Conservation (phyloP, 2,888 invertebrate genomes). For the Calameuta pallipes region DNA sequence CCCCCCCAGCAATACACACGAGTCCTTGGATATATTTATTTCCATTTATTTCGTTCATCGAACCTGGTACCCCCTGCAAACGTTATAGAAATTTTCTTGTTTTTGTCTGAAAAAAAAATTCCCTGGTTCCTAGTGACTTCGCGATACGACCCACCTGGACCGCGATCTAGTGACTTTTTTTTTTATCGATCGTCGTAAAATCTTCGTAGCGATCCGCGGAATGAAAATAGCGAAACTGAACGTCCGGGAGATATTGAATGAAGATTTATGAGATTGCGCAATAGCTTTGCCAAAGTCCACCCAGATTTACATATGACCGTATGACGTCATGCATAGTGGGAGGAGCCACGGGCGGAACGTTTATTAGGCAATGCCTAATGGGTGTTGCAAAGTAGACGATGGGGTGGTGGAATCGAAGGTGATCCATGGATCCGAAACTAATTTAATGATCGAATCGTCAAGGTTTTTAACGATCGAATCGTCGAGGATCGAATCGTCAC, state of each 20-base stretch:
- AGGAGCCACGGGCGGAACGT: background rate
- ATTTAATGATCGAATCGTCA: background rate
- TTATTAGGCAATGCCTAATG: background rate
- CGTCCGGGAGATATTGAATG: background rate
- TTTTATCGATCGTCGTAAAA: no score
- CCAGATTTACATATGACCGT: background rate
- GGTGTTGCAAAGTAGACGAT: background rate
- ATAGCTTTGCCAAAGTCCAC: background rate
- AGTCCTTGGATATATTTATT: constrained; percentile 42
- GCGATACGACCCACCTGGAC: no score
- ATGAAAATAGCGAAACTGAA: background rate
- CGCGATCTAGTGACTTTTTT: background rate
- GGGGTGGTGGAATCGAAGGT: background rate
- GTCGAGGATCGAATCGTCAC: no score
- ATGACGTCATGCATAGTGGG: background rate
- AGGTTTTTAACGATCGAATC: background rate
- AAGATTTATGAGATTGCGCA: no score
- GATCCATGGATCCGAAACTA: background rate
- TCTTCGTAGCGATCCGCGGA: background rate
- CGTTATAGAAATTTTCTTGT: background rate
- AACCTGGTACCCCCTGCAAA: background rate
- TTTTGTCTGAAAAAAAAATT: no score
- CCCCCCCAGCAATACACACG: background rate
- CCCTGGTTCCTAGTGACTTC: background rate
- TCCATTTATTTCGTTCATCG: constrained; percentile 45